These are phyloP conservation scores for Caenorhabditis sp. DNA, from an alignment of 2,888 invertebrate genomes.

Conservation along the genomic window DNA sequence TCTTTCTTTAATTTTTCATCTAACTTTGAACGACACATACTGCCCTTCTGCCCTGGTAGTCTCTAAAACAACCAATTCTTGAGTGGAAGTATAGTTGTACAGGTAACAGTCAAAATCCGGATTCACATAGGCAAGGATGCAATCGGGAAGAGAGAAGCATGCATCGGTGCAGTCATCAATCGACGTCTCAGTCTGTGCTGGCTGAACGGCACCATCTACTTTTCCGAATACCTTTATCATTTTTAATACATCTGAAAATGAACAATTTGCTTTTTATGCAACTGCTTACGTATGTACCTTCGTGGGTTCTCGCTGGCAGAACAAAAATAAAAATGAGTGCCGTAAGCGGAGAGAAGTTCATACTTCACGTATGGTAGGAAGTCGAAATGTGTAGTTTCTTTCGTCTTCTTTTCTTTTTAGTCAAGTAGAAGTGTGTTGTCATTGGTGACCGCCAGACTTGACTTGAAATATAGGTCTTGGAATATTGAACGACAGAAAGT, in stretches of 20 bases:
- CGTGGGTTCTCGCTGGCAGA: too few species aligned
- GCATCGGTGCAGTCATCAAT: background rate
- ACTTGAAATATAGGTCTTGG: too few species aligned
- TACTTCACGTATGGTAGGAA: too few species aligned
- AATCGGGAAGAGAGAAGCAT: background rate
- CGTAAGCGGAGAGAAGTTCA: too few species aligned
- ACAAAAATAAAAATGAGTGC: too few species aligned
- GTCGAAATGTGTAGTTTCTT: too few species aligned
- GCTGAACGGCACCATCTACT: background rate
- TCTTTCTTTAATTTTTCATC: too few species aligned
- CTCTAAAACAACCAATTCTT: background rate
- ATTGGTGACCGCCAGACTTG: too few species aligned
- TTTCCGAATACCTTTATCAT: constrained; percentile 16
- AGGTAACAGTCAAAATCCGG: background rate
- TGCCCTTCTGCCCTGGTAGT: background rate
- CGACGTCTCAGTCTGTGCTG: background rate
- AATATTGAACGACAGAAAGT: too few species aligned
- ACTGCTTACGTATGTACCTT: too few species aligned
- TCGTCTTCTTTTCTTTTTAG: too few species aligned
- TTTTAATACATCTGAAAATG: background rate
- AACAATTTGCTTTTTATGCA: background rate
- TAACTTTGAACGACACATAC: constrained; percentile 24
- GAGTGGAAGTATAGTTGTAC: background rate
- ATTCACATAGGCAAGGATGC: constrained; percentile 13
- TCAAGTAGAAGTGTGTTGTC: too few species aligned